Base-by-base conservation (phyloP, 1,140 invertebrate genomes). In the Olivierus martensii region DNA sequence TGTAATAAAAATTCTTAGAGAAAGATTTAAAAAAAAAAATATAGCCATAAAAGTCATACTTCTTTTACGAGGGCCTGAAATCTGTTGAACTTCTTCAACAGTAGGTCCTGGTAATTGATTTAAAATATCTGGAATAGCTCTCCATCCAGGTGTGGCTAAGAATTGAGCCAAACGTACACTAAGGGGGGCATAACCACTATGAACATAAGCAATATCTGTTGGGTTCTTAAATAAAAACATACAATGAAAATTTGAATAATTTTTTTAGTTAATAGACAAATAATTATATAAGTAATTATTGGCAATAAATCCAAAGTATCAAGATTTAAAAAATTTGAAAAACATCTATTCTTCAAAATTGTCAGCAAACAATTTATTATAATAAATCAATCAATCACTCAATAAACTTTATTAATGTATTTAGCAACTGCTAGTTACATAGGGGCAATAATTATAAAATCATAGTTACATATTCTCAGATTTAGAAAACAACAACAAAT, bases 161-260 rank as follows among this genome's bases (percentile, higher is more conserved):
- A 84, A 80, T 67, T 96, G 89, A 3, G 82, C 81, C 21, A 97
- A 73, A 49, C 91, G 77, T 1, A 91, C 81, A 61, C 84, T 91
- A n/a, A 97, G 62, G 1, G 93, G 93, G 0, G 92, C 90, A 70
- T 95, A 98, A 14, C 71, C 87, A 59, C 82, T 90, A 68, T 89
- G 87, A 28, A 96, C 84, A 67, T 93, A 96, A 56, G 87, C 84
- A 46, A 94, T 91, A 64, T 96, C 90, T 58, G 80, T 84, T 0
- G 84, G 86, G 57, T 80, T 75, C 67, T 71, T 58, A 9, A 63
- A 59, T 1, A 53, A 45, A 42, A 42, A 42, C 17, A 41, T 52
- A 17, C 6, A 55, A 49, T 7, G 42, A 18, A 19, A 22, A 9
- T 2, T 11, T 18, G n/a, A 50, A 10, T 19, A 50, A 50, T 39